phyloP scores from a whole-genome alignment of 2,113 vertebrate species.

The Anas platyrhynchos region DNA sequence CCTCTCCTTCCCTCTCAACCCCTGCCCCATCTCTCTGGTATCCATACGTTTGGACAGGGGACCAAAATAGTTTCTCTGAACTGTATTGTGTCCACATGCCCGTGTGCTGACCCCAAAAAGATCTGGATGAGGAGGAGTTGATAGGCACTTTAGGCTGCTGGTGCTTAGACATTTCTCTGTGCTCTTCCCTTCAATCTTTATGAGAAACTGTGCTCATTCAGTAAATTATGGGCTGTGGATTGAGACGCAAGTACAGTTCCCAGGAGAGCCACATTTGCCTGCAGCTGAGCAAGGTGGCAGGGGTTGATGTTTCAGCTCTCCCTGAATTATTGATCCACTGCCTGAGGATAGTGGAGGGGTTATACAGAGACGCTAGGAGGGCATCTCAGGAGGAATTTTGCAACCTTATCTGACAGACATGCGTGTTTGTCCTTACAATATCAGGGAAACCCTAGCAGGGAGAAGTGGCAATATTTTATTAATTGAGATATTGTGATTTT shows the following conservation, averaged over 20 bases:
- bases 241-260: not conserved
- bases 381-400: conserved; percentile 53
- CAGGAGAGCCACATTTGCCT: not conserved
- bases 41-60: not conserved
- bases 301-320: not conserved
- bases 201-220: not conserved
- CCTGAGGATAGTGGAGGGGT: not conserved
- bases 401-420: conserved; percentile 54
- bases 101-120: not conserved
- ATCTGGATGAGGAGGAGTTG: not conserved
- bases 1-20: not conserved
- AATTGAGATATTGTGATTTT: conserved; percentile 51
- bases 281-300: not conserved
- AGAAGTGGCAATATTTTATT: conserved; percentile 67
- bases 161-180: not conserved
- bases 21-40: not conserved
- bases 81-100: not conserved
- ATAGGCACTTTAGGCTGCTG: conserved; percentile 29
- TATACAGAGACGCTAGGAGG: not conserved
- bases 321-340: not conserved
- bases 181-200: not conserved
- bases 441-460: conserved; percentile 50
- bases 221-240: not conserved
- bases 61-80: conserved; percentile 39
- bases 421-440: conserved; percentile 34